Percentiles rank a stretch among this genome's conserved stretches.
Conservation (phyloP, 2,797 vertebrate genomes). For the Dicrostonyx torquatus region DNA sequence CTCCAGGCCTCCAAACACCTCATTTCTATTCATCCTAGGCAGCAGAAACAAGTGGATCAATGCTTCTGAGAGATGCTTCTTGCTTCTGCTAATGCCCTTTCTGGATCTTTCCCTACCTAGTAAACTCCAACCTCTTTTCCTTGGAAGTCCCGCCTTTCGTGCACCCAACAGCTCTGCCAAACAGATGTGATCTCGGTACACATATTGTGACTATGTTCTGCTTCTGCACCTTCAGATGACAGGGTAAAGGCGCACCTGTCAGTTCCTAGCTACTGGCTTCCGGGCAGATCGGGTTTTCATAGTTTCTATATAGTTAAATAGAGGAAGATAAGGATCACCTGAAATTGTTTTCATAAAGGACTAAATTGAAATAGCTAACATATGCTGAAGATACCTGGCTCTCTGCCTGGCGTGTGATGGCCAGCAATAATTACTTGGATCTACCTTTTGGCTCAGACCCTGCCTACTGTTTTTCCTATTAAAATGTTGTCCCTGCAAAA, state of each 20-base stretch:
- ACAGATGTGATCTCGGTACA: not conserved
- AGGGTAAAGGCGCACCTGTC: not conserved
- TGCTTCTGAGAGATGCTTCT: not conserved
- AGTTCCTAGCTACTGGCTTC: not conserved
- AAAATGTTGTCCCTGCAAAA: conserved; percentile 44
- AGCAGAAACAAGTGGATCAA: not conserved
- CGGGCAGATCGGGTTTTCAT: not conserved
- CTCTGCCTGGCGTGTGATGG: not conserved
- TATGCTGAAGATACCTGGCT: conserved; percentile 28
- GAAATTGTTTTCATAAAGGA: conserved; percentile 44
- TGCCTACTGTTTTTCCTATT: conserved; percentile 13
- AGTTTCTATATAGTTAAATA: conserved; percentile 34
- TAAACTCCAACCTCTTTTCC: not conserved
- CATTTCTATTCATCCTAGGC: not conserved
- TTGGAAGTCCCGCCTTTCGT: not conserved
- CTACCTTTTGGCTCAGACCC: conserved; percentile 19
- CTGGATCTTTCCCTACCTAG: not conserved
- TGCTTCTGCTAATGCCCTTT: not conserved
- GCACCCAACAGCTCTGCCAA: not conserved
- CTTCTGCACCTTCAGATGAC: not conserved
- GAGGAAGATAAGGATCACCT: not conserved
- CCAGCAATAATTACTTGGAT: conserved; percentile 36
- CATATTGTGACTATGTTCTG: not conserved
- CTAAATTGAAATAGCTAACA: conserved; percentile 28
- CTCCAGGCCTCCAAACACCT: not conserved